Base-by-base conservation (phyloP, 2,113 vertebrate species). In the Brachyistius frenatus region DNA sequence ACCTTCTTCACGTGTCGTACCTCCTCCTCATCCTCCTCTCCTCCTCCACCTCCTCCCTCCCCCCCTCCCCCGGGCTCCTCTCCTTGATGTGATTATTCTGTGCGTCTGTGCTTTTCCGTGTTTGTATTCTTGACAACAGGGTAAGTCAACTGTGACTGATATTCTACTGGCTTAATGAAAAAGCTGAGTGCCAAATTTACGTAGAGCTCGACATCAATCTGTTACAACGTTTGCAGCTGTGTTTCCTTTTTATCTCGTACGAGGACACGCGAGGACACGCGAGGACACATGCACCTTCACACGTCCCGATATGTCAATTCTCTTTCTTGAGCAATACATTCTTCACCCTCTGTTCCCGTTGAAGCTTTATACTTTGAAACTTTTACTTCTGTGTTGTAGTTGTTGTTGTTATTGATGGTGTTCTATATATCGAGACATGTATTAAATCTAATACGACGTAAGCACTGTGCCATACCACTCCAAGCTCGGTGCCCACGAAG, bases 81-180 rank as follows among this genome's bases (percentile, higher is more conserved):
- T 90, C 85, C 86, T 91, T 70, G 78, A 61, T 79, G 91, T 89
- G 80, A 85, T 86, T 88, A 80, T 90, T 90, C 66, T 73, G 86
- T 88, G 84, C n/a, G 86, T 93, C 85, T 84, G 90, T 92, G 88
- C 88, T 92, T 88, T 90, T 90, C 84, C 80, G 91, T 90, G 87
- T 92, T 89, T 91, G 89, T 92, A 91, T 86, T 89, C 87, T 92
- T 91, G 88, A 92, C 87, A 91, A 93, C 92, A 93, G 92, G 92
- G 92, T 93, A 92, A 92, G 90, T 92, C 92, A 81, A 86, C 87
- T 83, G 84, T 89, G 92, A 92, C 92, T 90, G 90, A 91, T 86
- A 84, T 86, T 89, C 82, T 89, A 58, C 86, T 87, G 88, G 90
- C 89, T 91, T 91, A 80, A 86, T 85, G 86, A 92, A 89, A 23